These are phyloP conservation scores for Diachasma alloeum DNA, from an alignment of 1,140 invertebrate species.

Conservation along the genomic window DNA sequence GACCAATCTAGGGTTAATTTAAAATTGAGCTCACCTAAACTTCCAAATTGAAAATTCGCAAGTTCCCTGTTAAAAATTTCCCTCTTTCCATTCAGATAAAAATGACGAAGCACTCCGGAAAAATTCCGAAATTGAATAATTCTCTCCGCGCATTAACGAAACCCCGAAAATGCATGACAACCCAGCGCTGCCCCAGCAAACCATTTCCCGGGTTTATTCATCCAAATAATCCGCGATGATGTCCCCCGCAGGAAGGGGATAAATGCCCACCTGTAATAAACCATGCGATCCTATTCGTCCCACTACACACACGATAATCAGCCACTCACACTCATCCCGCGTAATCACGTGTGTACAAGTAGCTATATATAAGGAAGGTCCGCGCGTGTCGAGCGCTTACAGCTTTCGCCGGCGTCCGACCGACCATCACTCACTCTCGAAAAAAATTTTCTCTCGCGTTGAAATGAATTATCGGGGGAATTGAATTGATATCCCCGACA, in stretches of 20 bases:
- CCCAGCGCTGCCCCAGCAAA: not conserved
- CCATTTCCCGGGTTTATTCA: not conserved
- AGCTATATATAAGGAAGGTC: slow-evolving; percentile 29
- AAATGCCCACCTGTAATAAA: not conserved
- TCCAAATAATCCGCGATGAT: not conserved
- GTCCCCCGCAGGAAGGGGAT: not conserved
- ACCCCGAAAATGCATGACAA: not conserved
- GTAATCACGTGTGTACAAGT: not conserved
- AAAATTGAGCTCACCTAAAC: no score
- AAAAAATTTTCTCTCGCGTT: not conserved
- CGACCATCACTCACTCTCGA: not conserved
- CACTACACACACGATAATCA: not conserved
- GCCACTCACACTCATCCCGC: not conserved
- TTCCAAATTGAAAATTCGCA: no score
- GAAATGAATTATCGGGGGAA: no score
- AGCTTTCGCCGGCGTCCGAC: slow-evolving; percentile 24
- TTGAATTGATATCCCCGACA: no score
- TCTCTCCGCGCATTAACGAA: no score
- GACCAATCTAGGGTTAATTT: no score
- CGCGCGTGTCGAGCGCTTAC: slow-evolving; percentile 21
- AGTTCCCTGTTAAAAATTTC: no score
- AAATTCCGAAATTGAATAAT: no score
- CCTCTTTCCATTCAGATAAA: no score
- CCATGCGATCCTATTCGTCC: not conserved
- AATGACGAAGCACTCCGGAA: no score